Base-by-base conservation (phyloP, 2,888 invertebrate species). In the Lacanobia wlatinum region DNA sequence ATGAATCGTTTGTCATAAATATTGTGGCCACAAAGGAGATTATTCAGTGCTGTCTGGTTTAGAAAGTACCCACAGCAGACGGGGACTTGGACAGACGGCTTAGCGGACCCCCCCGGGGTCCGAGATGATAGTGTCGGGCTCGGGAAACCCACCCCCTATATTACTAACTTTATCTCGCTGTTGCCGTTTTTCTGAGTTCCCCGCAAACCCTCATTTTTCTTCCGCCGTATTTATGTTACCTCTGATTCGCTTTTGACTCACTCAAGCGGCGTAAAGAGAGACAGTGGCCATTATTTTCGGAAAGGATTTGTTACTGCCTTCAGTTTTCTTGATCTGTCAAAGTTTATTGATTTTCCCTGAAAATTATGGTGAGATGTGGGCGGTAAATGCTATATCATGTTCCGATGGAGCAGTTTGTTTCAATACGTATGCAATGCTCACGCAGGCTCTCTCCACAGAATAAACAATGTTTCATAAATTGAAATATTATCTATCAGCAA, bases 141-240 rank as follows among this genome's bases (percentile, higher is more conserved):
- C 53, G 65, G 52, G 21, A 28, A 62, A 79, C 48, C 53, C 48
- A 23, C 18, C 23, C 40, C 16, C 48, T 59, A 62, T 23, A 67
- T 72, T 52, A 64, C 58, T 52, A 40, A 70, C 64, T 78, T 62
- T 62, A 59, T 12, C 28, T 12, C 53, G 16, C 28, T 9, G 6
- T 34, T 43, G 12, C 21, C 70, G 62, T 56, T 60, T 68, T 67
- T 67, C 46, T 56, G 64, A 67, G 18, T 43, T 52, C 6, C 10
- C 48, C 40, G n/a, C 40, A 70, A 62, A 75, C 70, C 67, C 63
- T 70, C 52, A 75, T 80, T 70, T 70, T 65, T 80, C 75, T 64
- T 10, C 23, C 12, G 46, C 50, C 12, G 62, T 64, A 76, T 76
- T 64, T 63, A 81, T 68, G 71, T 55, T 53, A 72, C 56, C 48